Percentiles rank a stretch among this genome's conserved stretches.
phyloP scores from a whole-genome alignment of 1,140 invertebrate genomes.

The Caenorhabditis remanei region DNA sequence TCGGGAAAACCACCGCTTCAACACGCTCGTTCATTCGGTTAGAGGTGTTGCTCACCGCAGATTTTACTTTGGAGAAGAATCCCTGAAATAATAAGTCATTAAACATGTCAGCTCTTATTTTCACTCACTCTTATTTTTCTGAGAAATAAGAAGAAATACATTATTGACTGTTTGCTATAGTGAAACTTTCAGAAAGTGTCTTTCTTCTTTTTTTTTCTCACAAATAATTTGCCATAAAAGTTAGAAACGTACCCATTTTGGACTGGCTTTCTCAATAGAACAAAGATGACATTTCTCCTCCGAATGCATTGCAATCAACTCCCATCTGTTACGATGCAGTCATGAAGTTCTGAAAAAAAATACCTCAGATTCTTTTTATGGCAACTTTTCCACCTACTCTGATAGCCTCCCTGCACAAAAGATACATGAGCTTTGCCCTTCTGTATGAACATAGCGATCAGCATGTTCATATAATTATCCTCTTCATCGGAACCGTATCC shows the following conservation, averaged over 20 bases:
- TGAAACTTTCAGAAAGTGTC: background rate
- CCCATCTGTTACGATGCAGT: conserved; percentile 70
- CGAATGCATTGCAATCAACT: conserved; percentile 68
- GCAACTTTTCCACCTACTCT: conserved; percentile 79
- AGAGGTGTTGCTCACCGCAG: conserved; percentile 24
- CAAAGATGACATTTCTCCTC: conserved; percentile 15
- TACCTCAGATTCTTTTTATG: no score
- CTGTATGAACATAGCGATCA: conserved; percentile 95
- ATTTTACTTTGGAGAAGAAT: conserved; percentile 48
- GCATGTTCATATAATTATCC: conserved; percentile 94
- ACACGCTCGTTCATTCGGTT: conserved; percentile 18
- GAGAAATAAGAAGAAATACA: no score
- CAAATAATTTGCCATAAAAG: no score
- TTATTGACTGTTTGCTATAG: no score
- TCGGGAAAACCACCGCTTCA: conserved; percentile 26
- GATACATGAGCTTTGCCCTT: conserved; percentile 92
- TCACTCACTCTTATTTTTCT: no score
- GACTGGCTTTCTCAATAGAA: background rate
- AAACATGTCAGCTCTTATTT: no score
- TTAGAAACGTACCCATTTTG: conserved; percentile 23
- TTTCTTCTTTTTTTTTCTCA: no score
- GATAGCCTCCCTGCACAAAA: conserved; percentile 91
- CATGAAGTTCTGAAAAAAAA: conserved; percentile 74
- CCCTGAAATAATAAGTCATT: background rate
- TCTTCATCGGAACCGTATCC: conserved; percentile 85